Base-by-base conservation (phyloP, 2,113 vertebrate genomes). In the Oreochromis spilurus region DNA sequence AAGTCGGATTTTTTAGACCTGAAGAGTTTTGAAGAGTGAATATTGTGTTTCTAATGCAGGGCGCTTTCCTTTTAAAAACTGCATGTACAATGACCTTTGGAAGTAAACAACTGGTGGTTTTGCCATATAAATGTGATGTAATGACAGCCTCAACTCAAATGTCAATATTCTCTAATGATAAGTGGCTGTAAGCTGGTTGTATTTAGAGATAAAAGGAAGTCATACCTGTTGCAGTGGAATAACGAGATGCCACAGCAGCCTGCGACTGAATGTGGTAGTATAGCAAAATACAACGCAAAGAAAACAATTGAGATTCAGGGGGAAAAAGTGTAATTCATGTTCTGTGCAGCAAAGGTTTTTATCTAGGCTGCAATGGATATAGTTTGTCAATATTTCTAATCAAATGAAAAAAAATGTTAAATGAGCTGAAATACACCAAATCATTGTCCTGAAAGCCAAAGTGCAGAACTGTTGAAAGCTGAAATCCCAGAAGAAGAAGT, bases 81-180 rank as follows among this genome's bases (percentile, higher is more conserved):
- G 5, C 38, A 1, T 38, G 6, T 36, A 29, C n/a, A 45, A 6
- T 4, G 81, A 92, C 89, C 93, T 94, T 94, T 94, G 92, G 85
- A 92, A 79, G 81, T 58, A 93, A 90, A 89, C 80, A 90, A 55
- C 7, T 29, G 19, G 31, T 45, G 38, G 26, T 12, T 36, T 4
- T 21, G 57, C 14, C 36, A 17, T 5, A 48, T 70, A 19, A 40
- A 45, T 38, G 9, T 19, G 60, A 67, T 3, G 6, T 21, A 67
- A 67, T 8, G 34, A 67, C 60, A 38, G 34, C 19, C n/a, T 67
- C 11, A 38, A 38, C 19, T 38, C 19, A 67, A 38, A 67, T 8
- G 34, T 8, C 34, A 67, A 8, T 38, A 67, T 38, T 67, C 60
- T 38, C 2, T 13, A 21, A 67, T 38, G 60, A 65, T 38, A 65